Conservation (phyloP, 2,113 vertebrate genomes). For the Peromyscus leucopus region DNA sequence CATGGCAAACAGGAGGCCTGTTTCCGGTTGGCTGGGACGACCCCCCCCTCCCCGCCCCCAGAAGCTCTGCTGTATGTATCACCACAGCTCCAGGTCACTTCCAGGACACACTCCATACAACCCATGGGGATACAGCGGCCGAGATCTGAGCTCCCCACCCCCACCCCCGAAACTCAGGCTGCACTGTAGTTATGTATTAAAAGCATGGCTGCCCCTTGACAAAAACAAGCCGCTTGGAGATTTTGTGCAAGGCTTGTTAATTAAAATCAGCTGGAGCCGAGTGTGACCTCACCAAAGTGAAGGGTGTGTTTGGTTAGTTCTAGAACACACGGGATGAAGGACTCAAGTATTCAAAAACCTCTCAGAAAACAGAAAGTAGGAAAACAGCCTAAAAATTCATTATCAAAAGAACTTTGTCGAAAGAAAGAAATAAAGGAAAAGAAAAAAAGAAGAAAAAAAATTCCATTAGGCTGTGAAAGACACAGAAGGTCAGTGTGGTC, state of each 20-base stretch:
- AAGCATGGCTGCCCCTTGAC: neutral
- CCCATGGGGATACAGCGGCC: neutral
- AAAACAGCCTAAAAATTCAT: neutral
- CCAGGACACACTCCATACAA: neutral
- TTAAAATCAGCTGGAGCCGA: conserved; percentile 56
- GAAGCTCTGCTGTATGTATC: neutral
- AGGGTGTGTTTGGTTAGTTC: conserved; percentile 7
- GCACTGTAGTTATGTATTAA: neutral
- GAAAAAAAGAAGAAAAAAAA: neutral
- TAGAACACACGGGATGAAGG: neutral
- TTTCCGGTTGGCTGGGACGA: fast-evolving
- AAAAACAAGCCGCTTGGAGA: neutral
- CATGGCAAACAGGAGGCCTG: neutral
- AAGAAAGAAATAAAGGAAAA: neutral
- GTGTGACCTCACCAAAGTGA: conserved; percentile 3
- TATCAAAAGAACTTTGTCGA: neutral
- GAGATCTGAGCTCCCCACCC: neutral
- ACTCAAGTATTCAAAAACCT: neutral
- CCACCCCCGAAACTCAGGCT: neutral
- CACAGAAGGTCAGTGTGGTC: neutral
- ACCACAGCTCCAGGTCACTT: neutral
- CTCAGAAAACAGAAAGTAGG: conserved; percentile 2
- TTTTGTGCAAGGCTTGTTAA: neutral
- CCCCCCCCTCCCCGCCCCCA: neutral
- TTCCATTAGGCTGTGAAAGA: neutral